Evolutionary conservation across 2,113 vertebrate species (phyloP), one percentile per base, ranked within the genome.

Genomic region (Anoura caudifer): DNA sequence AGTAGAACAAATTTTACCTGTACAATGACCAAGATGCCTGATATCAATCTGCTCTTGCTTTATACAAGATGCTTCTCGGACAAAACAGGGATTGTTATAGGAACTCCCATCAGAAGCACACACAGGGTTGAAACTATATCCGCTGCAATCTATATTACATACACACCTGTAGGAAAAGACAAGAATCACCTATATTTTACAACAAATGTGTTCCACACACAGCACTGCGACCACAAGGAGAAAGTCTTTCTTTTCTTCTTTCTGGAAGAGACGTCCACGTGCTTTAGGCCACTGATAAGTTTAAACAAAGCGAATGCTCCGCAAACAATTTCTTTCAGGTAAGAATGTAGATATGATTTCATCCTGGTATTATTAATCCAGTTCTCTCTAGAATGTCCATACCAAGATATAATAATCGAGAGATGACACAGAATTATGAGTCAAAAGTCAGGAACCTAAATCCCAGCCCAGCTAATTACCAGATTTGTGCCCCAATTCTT

Each of bases 61-160:
- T 98, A 99, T 99, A 96, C 99, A 99, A 1, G 99, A 99, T 0
- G 99, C 99, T 98, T 99, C 99, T 91, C 99, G 98, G 87, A 99
- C 99, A 98, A 99, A 99, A 97, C 99, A 99, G 0, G 99, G 99
- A 96, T 99, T 99, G 97, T 99, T 99, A 98, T 99, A 99, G 80
- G 99, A 99, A 98, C 99, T 99, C 50, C 99, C 99, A 92, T 99
- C 99, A 20, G 99, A 99, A 97, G 99, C 99, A 84, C 99, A 99
- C 3, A 99, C 99, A 0, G 99, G 99, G 98, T 99, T 99, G 95
- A 99, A 99, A 67, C 99, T 99, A 98, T 99, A 99, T n/a, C 99
- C 99, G 65, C 99, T 99, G 99, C 99, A 99, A 98, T 99, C 99
- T 97, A 99, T 99, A 98, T 99, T 99, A 97, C 99, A 99, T 2